Evolutionary conservation across 1,140 invertebrate species (phyloP), one percentile per base, ranked within the genome.

Genomic region (Chrysoperla carnea): DNA sequence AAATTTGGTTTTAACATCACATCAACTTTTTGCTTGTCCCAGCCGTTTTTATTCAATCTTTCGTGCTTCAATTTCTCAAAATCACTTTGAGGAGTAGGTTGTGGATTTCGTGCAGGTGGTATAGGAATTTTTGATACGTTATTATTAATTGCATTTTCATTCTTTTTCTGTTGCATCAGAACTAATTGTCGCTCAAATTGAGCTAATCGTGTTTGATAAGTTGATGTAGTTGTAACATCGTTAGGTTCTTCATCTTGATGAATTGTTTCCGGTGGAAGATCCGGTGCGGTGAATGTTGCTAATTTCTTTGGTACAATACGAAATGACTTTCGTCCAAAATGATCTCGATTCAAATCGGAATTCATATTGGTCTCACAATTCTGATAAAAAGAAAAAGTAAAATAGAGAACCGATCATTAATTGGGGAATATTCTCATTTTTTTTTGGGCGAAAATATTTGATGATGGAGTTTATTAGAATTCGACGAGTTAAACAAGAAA

Each of bases 31-130:
- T 23, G 17, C 17, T 23, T 23, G 5, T 41, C 36, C 59, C 55
- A n/a, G 55, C 44, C 29, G 50, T 50, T n/a, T 37, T 36, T 40
- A 41, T 45, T 45, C 12, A 38, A 27, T 29, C 27, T 36, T 38
- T 40, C 33, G 37, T 14, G 37, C 4, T 14, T 38, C 8, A 12
- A 12, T 38, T 38, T 12, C 2, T 35, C 37, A 23, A 23, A 23
- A 23, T 23, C 17, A 23, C 17, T 23, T 3, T 2, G 17, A 23
- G 17, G 17, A 23, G 17, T 2, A 3, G 17, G 17, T 23, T 23
- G 17, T 23, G 17, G 17, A 23, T 23, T 23, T 3, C 17, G 17
- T 23, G 5, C 17, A 23, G 17, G 17, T 23, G 17, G 17, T 23
- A 23, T 23, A 23, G 17, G 17, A 23, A 23, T 23, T 23, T 23